Evolutionary conservation across 1,140 invertebrate genomes (phyloP).

Genomic region (Neodiprion lecontei): DNA sequence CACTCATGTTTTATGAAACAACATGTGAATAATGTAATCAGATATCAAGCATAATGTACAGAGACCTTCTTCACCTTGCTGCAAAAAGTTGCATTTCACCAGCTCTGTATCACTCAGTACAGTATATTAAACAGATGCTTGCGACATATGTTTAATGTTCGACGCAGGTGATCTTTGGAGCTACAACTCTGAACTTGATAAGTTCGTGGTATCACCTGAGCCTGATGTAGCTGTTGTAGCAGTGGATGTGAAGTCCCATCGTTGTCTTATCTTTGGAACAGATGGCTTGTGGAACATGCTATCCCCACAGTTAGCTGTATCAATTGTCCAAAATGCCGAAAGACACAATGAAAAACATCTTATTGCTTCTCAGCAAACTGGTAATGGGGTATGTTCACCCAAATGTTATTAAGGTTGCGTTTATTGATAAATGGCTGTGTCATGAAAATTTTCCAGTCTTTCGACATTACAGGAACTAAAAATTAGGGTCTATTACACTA

Average conservation of each 20-base stretch:
- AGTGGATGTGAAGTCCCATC: slow-evolving; percentile 79
- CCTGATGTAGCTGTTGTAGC: slow-evolving; percentile 90
- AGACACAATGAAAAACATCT: slow-evolving; percentile 76
- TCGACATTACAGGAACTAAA: slow-evolving; percentile 18
- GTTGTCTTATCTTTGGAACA: slow-evolving; percentile 93
- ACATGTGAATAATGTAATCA: too few species aligned
- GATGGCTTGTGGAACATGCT: slow-evolving; percentile 98
- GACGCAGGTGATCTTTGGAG: slow-evolving; percentile 93
- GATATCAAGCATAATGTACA: too few species aligned
- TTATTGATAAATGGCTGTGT: slow-evolving; percentile 15
- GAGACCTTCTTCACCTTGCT: too few species aligned
- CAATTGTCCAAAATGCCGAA: slow-evolving; percentile 83
- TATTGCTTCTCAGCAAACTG: slow-evolving; percentile 61
- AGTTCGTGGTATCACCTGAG: slow-evolving; percentile 96
- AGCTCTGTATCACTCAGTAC: too few species aligned
- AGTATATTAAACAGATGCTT: too few species aligned
- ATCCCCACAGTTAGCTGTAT: slow-evolving; percentile 81
- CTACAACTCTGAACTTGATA: slow-evolving; percentile 87
- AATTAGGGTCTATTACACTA: neutral
- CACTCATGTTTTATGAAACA: too few species aligned
- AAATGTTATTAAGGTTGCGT: neutral
- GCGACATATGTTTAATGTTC: neutral
- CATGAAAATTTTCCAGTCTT: slow-evolving; percentile 18
- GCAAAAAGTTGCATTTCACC: too few species aligned
- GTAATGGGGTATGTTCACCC: slow-evolving; percentile 46